Conservation (phyloP, 2,113 vertebrate genomes). For the Montifringilla adamsi region DNA sequence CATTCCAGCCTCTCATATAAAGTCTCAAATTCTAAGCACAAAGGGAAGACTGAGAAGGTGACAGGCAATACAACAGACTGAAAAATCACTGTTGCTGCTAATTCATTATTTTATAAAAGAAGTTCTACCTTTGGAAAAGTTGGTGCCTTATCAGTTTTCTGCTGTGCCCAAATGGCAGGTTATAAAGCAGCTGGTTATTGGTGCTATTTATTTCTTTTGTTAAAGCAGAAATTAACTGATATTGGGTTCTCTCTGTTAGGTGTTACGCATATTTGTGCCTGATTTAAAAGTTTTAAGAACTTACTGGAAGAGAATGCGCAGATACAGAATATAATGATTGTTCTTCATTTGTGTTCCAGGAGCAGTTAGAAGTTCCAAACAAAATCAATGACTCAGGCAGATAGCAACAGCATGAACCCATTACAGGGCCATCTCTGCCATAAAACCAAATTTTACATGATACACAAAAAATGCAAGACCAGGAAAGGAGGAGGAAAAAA, state of each 20-base stretch:
- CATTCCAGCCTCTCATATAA: not conserved
- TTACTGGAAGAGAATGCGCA: not conserved
- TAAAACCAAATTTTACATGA: not conserved
- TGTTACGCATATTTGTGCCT: not conserved
- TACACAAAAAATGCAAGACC: not conserved
- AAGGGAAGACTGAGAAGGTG: not conserved
- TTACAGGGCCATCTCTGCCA: not conserved
- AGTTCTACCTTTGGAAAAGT: not conserved
- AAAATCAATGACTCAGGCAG: slow-evolving; percentile 3
- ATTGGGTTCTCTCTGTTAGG: not conserved
- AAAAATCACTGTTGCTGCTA: not conserved
- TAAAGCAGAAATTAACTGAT: not conserved
- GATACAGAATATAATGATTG: not conserved
- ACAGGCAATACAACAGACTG: not conserved
- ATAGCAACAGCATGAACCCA: not conserved
- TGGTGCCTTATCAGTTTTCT: not conserved
- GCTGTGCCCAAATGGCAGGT: not conserved
- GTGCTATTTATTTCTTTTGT: not conserved
- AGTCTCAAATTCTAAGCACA: not conserved
- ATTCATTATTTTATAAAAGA: not conserved
- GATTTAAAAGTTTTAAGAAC: not conserved
- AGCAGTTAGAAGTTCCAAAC: not conserved
- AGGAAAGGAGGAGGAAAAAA: not conserved
- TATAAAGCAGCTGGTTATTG: not conserved
- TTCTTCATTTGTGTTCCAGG: not conserved